Evolutionary conservation across 2,888 invertebrate species (phyloP), one percentile per base, ranked within the genome.

Genomic region (Andrena camellia): DNA sequence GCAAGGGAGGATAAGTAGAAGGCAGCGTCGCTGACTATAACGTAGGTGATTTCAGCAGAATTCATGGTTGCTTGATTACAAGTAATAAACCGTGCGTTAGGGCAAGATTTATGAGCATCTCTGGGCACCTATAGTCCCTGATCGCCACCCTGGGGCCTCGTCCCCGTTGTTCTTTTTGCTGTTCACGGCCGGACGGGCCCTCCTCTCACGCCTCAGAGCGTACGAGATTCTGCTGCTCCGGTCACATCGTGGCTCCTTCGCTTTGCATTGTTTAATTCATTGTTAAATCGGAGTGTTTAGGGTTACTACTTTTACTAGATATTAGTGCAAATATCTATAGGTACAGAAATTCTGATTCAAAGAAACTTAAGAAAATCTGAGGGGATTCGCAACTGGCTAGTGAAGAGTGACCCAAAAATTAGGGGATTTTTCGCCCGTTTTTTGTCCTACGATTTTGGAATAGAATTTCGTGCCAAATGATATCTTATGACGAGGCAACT

Each of bases 31-130:
- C 82, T 74, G 78, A 87, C 88, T 89, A 88, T 90, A 92, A 93
- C 91, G 91, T 92, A 92, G 93, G 93, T 93, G 93, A 93, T 94
- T 93, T 93, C 91, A 93, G 90, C 90, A 91, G 92, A 92, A 93
- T 94, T 93, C 93, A 93, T 93, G 93, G 93, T 92, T 91, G 92
- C 93, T 93, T 94, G 93, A 94, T 94, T 94, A 93, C 93, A 91
- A 93, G 94, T 93, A 94, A 93, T 94, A 94, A 94, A 93, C 91
- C 91, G 90, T 88, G 91, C 93, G 93, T 94, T 93, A 93, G 91
- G 92, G 90, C 91, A 93, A 93, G 93, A 94, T 93, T 94, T 93
- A 93, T 92, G 93, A 92, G 90, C 92, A 90, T 92, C 91, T 91
- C 85, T 89, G 90, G 87, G 91, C 90, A 90, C 90, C 91, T 90